Base-by-base conservation (phyloP, 2,797 vertebrate species). In the Sus cebifrons region DNA sequence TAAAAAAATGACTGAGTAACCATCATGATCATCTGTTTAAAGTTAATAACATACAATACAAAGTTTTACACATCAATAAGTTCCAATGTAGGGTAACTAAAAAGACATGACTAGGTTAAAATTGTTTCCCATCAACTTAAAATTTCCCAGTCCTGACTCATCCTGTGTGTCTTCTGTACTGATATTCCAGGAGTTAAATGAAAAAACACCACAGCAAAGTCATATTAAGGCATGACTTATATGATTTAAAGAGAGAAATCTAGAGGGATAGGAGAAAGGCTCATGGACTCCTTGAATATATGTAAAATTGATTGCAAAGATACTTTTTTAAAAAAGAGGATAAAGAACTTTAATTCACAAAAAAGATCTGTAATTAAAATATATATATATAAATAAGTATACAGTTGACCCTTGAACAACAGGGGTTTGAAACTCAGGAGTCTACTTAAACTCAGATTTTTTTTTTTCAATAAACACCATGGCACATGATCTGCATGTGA, bases 71-170 rank as follows among this genome's bases (percentile, higher is more conserved):
- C 90, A 86, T 56, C 16, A 88, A 0, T 75, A 49, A 87, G 78
- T 94, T 95, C 29, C 78, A 86, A 92, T 17, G 20, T 21, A 92
- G 60, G 94, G 16, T 74, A 81, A 94, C 12, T 44, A 74, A 49
- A 92, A 2, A 49, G 14, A 54, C 5, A 71, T 0, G 4, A 54
- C 74, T 2, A 67, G 11, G 15, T 78, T 65, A 79, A 85, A 91
- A 89, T 17, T 32, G n/a, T 67, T 62, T 83, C 90, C 23, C 3
- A 79, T 21, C 15, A 58, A 73, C 16, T 75, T 67, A 60, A 21
- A 62, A 78, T 74, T 88, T 90, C 56, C 52, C 25, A 82, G 64
- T 54, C 25, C 65, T 85, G 29, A 93, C 62, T 60, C 40, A 82
- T 21, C 25, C 12, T 82, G 20, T 20, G 9, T 10, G 15, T 67